Conservation (phyloP, 37 sponge, comb jelly and placozoan species). For the Mnemiopsis leidyi region DNA sequence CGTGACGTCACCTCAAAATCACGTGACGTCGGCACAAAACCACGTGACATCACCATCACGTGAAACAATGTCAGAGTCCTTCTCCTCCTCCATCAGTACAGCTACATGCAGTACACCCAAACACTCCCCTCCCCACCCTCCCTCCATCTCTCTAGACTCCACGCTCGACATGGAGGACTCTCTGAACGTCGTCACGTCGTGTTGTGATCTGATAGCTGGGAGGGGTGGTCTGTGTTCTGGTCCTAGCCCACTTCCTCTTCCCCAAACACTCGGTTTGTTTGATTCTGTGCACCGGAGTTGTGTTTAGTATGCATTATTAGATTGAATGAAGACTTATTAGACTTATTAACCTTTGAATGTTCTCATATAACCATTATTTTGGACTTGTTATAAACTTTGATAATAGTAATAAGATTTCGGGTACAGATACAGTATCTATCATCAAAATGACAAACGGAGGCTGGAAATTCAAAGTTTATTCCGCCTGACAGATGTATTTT, state of each 20-base stretch:
- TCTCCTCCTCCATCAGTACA: not conserved
- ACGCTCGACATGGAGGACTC: not conserved
- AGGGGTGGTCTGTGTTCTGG: not conserved
- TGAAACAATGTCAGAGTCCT: too few species aligned
- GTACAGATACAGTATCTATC: too few species aligned
- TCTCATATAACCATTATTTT: too few species aligned
- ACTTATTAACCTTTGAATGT: too few species aligned
- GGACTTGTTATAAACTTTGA: too few species aligned
- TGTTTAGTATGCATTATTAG: too few species aligned
- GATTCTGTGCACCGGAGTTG: too few species aligned
- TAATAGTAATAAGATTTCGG: too few species aligned
- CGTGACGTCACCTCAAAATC: not conserved
- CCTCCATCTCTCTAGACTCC: not conserved
- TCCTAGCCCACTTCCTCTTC: not conserved
- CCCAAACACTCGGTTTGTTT: slow-evolving; percentile 15
- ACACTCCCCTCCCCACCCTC: slow-evolving; percentile 6
- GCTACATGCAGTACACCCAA: slow-evolving; percentile 10
- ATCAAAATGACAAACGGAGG: too few species aligned
- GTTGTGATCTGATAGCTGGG: not conserved
- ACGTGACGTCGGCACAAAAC: not conserved
- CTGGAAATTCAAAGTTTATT: too few species aligned
- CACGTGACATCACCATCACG: not conserved
- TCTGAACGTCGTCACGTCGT: not conserved
- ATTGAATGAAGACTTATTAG: too few species aligned
- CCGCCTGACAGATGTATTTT: too few species aligned